Evolutionary conservation across 1,140 invertebrate species (phyloP).

Genomic region (Scaptomyza montana): DNA sequence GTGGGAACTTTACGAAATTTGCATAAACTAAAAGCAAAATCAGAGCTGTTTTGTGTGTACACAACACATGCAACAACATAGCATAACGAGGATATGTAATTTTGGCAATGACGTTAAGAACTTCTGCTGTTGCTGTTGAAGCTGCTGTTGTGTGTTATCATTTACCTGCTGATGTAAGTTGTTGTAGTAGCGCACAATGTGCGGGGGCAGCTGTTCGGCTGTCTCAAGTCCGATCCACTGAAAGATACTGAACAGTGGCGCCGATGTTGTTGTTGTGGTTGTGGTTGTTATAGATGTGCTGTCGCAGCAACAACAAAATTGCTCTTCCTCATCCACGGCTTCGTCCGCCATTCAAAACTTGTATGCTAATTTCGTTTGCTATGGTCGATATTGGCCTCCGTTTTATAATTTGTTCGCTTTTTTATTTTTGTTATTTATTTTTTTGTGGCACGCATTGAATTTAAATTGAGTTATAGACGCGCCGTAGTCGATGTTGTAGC

Average conservation of each 20-base stretch:
- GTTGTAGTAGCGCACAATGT: constrained; percentile 89
- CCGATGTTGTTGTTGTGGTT: constrained; percentile 33
- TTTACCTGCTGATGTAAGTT: constrained; percentile 86
- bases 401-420: constrained; percentile 63
- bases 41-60: background rate
- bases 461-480: constrained; percentile 76
- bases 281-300: constrained; percentile 43
- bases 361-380: constrained; percentile 49
- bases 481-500: constrained; percentile 23
- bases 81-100: background rate
- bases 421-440: constrained; percentile 17
- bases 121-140: background rate
- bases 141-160: constrained; percentile 22
- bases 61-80: background rate
- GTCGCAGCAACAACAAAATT: constrained; percentile 64
- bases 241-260: constrained; percentile 62
- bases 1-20: background rate
- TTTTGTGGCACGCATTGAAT: constrained; percentile 65
- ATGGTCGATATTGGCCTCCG: constrained; percentile 35
- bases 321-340: constrained; percentile 42
- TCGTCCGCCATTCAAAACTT: constrained; percentile 58
- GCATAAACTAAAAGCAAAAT: constrained; percentile 4
- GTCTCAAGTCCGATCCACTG: constrained; percentile 89
- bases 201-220: constrained; percentile 86
- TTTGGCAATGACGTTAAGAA: background rate